Evolutionary conservation across 1,140 invertebrate species (phyloP), one percentile per base, ranked within the genome.

Genomic region (Magallana gigas): DNA sequence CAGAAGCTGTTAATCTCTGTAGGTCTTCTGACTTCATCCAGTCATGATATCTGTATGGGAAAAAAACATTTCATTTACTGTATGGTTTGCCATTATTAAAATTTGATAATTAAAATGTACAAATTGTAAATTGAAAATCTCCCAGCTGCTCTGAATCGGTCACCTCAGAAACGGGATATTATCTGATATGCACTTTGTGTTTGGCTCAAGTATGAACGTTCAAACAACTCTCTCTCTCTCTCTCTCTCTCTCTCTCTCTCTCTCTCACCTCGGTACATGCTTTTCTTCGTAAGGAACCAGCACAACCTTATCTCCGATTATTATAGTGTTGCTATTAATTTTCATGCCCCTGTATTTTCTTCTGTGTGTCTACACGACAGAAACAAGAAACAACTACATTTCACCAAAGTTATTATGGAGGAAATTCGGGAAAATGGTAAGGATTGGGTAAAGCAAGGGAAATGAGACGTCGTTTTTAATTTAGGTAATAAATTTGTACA

Each of bases 21-120:
- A 99, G 95, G 94, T 97, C 97, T 91, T 96, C 94, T 84, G 96
- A 97, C 94, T 97, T 96, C 98, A 99, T 99, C 98, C 98, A 99
- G 90, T 96, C 93, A 93, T 99, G 98, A 11, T 76, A 76, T 12
- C 68, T 76, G 12, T 9, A 48, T 48, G 36, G 36, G n/a, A 68
- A 16, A 23, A 23, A 68, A 18, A 4, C 8, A 48, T 48, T 48
- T 48, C 36, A 48, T 48, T 23, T 48, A 48, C 36, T 48, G 23
- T 23, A 23, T 23, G 23, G 23, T 23, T 48, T 48, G 36, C 5
- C 36, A 5, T 48, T 48, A 48, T 48, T 48, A 2, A 48, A 48
- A 48, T 48, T 48, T 48, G 36, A 48, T 48, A 48, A 48, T 48
- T 48, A 48, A 48, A 48, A 48, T 48, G 36, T 48, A 48, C 23